These are phyloP conservation scores for Clarias fuscus DNA, from an alignment of 2,797 vertebrate genomes.

Conservation along the genomic window DNA sequence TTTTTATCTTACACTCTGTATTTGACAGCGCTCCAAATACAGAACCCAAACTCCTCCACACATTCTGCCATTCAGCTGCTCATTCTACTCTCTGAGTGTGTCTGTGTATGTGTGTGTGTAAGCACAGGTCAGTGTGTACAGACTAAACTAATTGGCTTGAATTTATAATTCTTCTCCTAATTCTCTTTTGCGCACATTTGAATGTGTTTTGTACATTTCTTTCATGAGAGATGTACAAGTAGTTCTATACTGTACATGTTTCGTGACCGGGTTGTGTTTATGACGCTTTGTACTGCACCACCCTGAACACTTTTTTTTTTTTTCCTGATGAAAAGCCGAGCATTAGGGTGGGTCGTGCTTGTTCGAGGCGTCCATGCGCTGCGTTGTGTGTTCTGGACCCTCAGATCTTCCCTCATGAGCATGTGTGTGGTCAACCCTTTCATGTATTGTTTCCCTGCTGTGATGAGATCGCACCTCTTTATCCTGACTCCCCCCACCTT, in stretches of 20 bases:
- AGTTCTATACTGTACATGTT: not conserved
- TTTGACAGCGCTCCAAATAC: conserved; percentile 29
- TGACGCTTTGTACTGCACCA: conserved; percentile 1
- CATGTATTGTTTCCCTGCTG: conserved; percentile 73
- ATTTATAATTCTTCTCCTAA: not conserved
- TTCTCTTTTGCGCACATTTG: not conserved
- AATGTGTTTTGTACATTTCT: conserved; percentile 2
- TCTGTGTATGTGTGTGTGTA: not conserved
- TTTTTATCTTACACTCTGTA: conserved; percentile 21
- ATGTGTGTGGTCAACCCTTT: conserved; percentile 65
- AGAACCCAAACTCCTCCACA: conserved; percentile 41
- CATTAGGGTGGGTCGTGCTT: conserved; percentile 29
- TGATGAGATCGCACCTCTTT: conserved; percentile 58
- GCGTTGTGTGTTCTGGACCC: conserved; percentile 14
- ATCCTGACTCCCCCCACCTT: conserved; percentile 54
- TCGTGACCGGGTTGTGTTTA: conserved; percentile 17
- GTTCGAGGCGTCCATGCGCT: not conserved
- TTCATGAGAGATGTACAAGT: not conserved
- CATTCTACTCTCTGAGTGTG: conserved; percentile 23
- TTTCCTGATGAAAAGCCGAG: conserved; percentile 25
- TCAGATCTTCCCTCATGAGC: conserved; percentile 33
- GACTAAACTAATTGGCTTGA: not conserved
- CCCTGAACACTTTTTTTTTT: conserved; percentile 24
- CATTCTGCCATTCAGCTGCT: conserved; percentile 46
- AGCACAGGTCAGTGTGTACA: not conserved